These are phyloP conservation scores for Intellagama lesueurii DNA, from an alignment of 2,797 vertebrate species.

Conservation along the genomic window DNA sequence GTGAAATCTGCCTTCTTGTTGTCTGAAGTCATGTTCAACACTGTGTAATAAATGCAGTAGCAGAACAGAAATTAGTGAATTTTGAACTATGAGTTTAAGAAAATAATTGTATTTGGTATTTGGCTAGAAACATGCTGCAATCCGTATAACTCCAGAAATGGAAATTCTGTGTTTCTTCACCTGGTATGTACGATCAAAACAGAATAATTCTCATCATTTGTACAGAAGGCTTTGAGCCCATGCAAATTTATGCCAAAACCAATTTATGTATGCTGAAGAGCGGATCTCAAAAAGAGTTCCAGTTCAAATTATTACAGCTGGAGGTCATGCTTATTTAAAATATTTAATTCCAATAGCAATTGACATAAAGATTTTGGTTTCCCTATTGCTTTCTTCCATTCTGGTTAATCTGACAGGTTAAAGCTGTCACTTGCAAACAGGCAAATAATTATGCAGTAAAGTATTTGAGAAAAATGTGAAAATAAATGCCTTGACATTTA, in stretches of 20 bases:
- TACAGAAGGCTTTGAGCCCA: neutral
- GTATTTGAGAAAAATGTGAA: constrained; percentile 4
- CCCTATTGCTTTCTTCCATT: neutral
- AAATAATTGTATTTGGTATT: constrained; percentile 3
- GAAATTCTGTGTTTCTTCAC: neutral
- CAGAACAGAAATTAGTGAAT: constrained; percentile 37
- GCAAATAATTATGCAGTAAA: constrained; percentile 17
- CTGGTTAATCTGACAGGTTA: constrained; percentile 12
- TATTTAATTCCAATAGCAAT: neutral
- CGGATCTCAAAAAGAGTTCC: neutral
- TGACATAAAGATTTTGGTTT: neutral
- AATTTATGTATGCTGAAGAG: neutral
- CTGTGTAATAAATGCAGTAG: constrained; percentile 74
- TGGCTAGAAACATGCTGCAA: neutral
- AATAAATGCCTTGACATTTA: constrained; percentile 9
- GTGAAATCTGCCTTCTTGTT: constrained; percentile 92
- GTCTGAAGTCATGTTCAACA: constrained; percentile 96
- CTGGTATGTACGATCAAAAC: neutral
- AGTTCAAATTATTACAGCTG: constrained; percentile 2
- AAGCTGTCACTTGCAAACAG: constrained; percentile 15
- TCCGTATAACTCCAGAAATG: neutral
- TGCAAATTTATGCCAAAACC: neutral
- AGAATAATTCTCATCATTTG: neutral
- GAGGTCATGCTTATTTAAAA: neutral
- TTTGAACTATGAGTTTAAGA: neutral